These are phyloP conservation scores for Nycticryphes semicollaris DNA, from an alignment of 2,113 vertebrate species.

Conservation along the genomic window DNA sequence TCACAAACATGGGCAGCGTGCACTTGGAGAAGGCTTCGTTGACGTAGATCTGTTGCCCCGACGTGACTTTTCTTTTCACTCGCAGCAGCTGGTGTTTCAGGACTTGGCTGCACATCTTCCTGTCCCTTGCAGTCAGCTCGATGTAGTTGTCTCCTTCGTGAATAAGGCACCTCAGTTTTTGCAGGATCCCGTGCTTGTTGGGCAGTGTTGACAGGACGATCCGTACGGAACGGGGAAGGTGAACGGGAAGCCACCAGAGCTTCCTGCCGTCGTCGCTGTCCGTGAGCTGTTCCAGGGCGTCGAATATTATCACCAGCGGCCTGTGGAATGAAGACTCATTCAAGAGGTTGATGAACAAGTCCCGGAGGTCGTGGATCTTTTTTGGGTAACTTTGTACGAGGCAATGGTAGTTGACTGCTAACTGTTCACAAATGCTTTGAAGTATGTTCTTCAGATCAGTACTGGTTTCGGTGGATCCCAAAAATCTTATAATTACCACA, in stretches of 20 bases:
- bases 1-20: conserved; percentile 97
- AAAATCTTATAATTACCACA: conserved; percentile 91
- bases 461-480: conserved; percentile 90
- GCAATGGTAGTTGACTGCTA: conserved; percentile 94
- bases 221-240: conserved; percentile 92
- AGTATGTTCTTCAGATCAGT: conserved; percentile 89
- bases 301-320: conserved; percentile 91
- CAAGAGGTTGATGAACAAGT: conserved; percentile 92
- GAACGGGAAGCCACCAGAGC: conserved; percentile 96
- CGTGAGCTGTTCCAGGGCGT: conserved; percentile 92
- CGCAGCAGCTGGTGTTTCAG: conserved; percentile 93
- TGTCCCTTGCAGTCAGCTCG: conserved; percentile 89
- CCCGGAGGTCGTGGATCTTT: conserved; percentile 94
- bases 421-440: conserved; percentile 94
- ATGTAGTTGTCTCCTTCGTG: conserved; percentile 90
- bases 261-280: conserved; percentile 92
- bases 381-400: conserved; percentile 94
- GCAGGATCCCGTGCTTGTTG: conserved; percentile 95
- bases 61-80: conserved; percentile 96
- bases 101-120: conserved; percentile 96
- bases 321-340: conserved; percentile 92
- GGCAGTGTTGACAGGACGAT: conserved; percentile 95
- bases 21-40: conserved; percentile 96
- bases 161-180: conserved; percentile 92
- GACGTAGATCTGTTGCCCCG: conserved; percentile 98